Base-by-base conservation (phyloP, 2,888 invertebrate genomes). In the Oxytorus armatus region DNA sequence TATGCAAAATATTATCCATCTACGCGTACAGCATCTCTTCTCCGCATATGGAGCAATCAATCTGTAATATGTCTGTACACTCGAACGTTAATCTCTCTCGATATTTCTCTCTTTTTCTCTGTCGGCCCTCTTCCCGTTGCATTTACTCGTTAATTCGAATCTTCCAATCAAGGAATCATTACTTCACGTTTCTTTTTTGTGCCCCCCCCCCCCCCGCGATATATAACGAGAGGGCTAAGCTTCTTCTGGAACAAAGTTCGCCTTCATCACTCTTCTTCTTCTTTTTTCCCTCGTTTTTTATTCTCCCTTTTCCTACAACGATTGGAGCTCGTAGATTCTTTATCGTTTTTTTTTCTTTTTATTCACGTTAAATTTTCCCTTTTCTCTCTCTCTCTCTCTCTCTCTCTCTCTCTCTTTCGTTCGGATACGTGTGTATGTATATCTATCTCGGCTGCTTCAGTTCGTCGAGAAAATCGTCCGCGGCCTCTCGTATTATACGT, bases 81-180 rank as follows among this genome's bases (percentile, higher is more conserved):
- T 70, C 73, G 39, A n/a, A 49, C 61, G 29, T 73, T 61, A 44
- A 77, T 39, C 66, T 51, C 59, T 66, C 66, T 18, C 21, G 10
- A 16, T 29, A 39, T 39, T 47, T 59, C 68, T 5, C 44, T 47
- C n/a, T n/a, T n/a, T n/a, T n/a, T n/a, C n/a, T n/a, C n/a, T n/a
- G n/a, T n/a, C n/a, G n/a, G n/a, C n/a, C n/a, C 51, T 55, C 59
- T 69, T 51, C 11, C 59, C 70, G 69, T 70, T 75, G 65, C 69
- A 70, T 70, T 57, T 70, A 65, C 51, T 75, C 74, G 65, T 79
- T 75, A 66, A 79, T 79, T 70, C 70, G 42, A 79, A 79, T 79
- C 59, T 59, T 74, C 65, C 75, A 65, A 66, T 79, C 70, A 75
- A 75, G 63, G 42, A 25, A n/a, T 44, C 16, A 51, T 59, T 59